Base-by-base conservation (phyloP, 2,888 invertebrate genomes). In the Drosophila algonquin region DNA sequence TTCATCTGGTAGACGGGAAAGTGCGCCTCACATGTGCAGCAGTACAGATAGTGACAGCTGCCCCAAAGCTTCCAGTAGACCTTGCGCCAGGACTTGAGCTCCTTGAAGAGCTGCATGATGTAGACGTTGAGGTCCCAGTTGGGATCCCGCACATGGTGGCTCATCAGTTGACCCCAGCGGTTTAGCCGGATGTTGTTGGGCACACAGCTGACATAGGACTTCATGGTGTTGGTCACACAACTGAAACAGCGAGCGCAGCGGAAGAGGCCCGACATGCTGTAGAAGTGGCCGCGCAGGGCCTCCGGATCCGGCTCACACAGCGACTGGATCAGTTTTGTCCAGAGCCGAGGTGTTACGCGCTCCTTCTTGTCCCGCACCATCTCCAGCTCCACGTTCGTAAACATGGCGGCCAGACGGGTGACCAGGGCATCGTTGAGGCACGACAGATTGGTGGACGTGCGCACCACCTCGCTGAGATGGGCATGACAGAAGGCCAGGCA, bases 1-100 rank as follows among this genome's bases (percentile, higher is more conserved):
- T 95, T 94, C 93, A 96, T 95, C 93, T 96, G 94, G 89, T 95
- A 95, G 1, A 95, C 94, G 0, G 97, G 96, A 89, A 96, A 97
- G 90, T 94, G 95, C 44, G 94, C 94, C 87, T 96, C 96, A 89
- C 98, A 98, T 2, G 94, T 94, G 54, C 94, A 94, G 89, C 98
- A 98, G 68, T 94, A 94, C 27, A 98, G 93, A 92, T 95, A 97
- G 92, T 98, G 98, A 75, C 97, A 95, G 86, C 96, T 96, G 0
- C 97, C 97, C 98, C 98, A 98, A 53, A 98, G 93, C 50, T 96
- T 94, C 98, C 98, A 98, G 92, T 98, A 98, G 3, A 98, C 97
- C 88, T 95, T 95, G 0, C 97, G 94, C 98, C 98, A 98, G 0
- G 96, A 95, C 75, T 96, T 96, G 65, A 97, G 93, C 88, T 96